A percentile compares a stretch with the other conserved stretches of the same genome.
These are phyloP conservation scores for Hymenochirus boettgeri DNA, from an alignment of 2,113 vertebrate genomes.

Conservation along the genomic window DNA sequence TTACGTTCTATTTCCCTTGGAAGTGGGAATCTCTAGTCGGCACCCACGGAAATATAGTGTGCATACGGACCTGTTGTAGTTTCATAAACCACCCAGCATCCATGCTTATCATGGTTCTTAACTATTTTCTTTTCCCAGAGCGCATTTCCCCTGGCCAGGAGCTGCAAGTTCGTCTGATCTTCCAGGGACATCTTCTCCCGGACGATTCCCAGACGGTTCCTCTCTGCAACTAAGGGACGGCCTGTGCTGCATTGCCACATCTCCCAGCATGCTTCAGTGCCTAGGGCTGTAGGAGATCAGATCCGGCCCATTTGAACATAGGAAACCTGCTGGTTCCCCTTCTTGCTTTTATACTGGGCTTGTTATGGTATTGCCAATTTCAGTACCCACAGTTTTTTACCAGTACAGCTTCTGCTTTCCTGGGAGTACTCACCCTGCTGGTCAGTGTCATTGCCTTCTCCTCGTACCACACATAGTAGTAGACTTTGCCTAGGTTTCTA, in stretches of 20 bases:
- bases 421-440: slow-evolving; percentile 89
- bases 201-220: slow-evolving; percentile 83
- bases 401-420: slow-evolving; percentile 82
- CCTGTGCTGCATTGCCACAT: slow-evolving; percentile 93
- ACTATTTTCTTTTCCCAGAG: background rate
- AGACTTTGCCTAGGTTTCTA: no score
- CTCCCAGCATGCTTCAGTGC: slow-evolving; percentile 62
- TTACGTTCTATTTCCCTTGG: no score
- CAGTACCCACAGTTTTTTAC: slow-evolving; percentile 94
- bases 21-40: no score
- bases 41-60: no score
- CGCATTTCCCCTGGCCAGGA: no score
- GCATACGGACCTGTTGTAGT: no score
- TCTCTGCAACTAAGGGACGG: slow-evolving; percentile 79
- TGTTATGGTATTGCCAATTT: slow-evolving; percentile 95
- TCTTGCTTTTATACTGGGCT: slow-evolving; percentile 78
- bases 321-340: slow-evolving; percentile 87
- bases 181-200: slow-evolving; percentile 89
- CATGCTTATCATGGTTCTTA: no score
- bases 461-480: slow-evolving; percentile 81
- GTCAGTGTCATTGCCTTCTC: slow-evolving; percentile 91
- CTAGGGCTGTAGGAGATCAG: slow-evolving; percentile 17
- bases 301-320: slow-evolving; percentile 70
- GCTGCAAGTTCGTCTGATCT: slow-evolving; percentile 71
- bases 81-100: no score